These are phyloP conservation scores for Netelia fuscicornis DNA, from an alignment of 2,888 invertebrate species.

Conservation along the genomic window DNA sequence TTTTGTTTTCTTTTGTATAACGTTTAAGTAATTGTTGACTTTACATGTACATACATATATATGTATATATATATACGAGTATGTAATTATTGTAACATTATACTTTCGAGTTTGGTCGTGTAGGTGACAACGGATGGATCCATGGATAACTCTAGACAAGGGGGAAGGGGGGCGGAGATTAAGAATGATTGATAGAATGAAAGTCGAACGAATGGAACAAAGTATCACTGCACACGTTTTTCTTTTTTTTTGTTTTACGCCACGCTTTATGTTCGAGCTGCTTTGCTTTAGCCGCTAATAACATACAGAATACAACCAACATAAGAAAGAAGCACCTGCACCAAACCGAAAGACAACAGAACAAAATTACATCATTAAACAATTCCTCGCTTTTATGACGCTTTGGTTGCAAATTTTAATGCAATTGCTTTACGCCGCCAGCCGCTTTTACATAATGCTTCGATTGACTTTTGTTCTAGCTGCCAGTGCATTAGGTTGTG, in stretches of 20 bases:
- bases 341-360: background rate
- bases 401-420: constrained; percentile 49
- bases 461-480: constrained; percentile 82
- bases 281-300: constrained; percentile 45
- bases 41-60: constrained; percentile 20
- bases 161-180: constrained; percentile 28
- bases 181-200: constrained; percentile 42
- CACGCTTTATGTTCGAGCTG: constrained; percentile 35
- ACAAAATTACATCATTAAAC: constrained; percentile 4
- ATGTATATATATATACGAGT: constrained; percentile 46
- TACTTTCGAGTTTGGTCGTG: constrained; percentile 60
- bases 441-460: constrained; percentile 72
- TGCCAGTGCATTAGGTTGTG: constrained; percentile 83
- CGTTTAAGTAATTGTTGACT: constrained; percentile 11
- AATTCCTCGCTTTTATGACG: constrained; percentile 67
- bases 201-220: constrained; percentile 23
- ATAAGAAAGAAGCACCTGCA: constrained; percentile 30
- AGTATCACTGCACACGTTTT: constrained; percentile 51
- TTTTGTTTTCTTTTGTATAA: constrained; percentile 18
- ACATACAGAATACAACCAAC: background rate
- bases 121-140: constrained; percentile 46
- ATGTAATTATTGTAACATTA: constrained; percentile 61
- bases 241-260: background rate
- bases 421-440: constrained; percentile 71
- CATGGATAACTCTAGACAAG: constrained; percentile 25